Evolutionary conservation across 2,888 invertebrate species (phyloP).

Genomic region (Glaucopsyche alexis): DNA sequence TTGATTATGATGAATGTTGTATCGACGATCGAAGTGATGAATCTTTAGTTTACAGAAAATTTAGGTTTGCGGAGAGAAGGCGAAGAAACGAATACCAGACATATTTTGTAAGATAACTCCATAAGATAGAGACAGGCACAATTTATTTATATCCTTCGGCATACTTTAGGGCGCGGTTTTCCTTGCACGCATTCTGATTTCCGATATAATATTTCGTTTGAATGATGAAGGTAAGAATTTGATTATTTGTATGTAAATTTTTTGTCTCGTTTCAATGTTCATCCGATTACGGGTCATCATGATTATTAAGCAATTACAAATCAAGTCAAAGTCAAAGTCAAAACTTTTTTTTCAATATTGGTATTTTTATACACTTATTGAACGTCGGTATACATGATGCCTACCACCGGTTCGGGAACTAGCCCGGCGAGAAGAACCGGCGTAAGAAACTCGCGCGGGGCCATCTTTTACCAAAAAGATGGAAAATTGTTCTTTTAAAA

Average conservation of each 20-base stretch:
- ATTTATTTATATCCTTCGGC: slow-evolving; percentile 61
- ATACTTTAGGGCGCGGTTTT: slow-evolving; percentile 60
- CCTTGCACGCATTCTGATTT: slow-evolving; percentile 48
- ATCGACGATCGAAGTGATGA: no score
- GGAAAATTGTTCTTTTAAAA: no score
- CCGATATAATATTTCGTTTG: slow-evolving; percentile 7
- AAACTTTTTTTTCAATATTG: no score
- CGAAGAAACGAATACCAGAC: slow-evolving; percentile 45
- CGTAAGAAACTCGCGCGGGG: no score
- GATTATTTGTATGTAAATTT: neutral
- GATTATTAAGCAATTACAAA: neutral
- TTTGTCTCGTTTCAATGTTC: neutral
- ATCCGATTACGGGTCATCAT: neutral
- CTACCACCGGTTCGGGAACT: no score
- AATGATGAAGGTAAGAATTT: neutral
- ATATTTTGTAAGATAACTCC: slow-evolving; percentile 58
- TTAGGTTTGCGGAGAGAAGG: slow-evolving; percentile 35
- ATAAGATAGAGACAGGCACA: slow-evolving; percentile 51
- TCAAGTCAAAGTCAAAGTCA: no score
- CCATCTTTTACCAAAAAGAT: no score
- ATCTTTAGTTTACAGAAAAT: slow-evolving; percentile 39
- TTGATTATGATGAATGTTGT: no score
- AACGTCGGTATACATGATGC: no score
- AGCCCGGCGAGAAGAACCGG: no score
- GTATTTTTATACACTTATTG: no score